Evolutionary conservation across 2,113 vertebrate species (phyloP), one percentile per base, ranked within the genome.

Genomic region (Callipepla californica): DNA sequence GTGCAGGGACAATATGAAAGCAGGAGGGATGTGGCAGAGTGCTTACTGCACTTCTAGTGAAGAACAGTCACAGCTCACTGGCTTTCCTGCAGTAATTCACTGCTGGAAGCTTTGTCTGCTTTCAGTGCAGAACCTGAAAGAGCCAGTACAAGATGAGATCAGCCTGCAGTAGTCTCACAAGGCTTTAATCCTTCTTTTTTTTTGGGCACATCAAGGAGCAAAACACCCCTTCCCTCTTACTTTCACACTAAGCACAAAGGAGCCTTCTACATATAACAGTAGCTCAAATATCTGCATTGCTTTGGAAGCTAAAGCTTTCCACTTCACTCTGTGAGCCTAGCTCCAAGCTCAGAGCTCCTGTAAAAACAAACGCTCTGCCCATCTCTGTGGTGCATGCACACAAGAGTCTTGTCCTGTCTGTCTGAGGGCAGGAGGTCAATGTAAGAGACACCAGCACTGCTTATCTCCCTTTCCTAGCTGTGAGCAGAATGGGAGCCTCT

Each of bases 311-410:
- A 47, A 69, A 50, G 63, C 51, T 80, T 87, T 47, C 42, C 30
- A 78, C 19, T 36, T 50, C 53, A 40, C 25, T 26, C 26, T 5
- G 9, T 17, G 51, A 84, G 61, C 51, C 36, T 51, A 88, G 65
- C 83, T 75, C 76, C 23, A 11, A 3, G 36, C 21, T n/a, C 15
- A 25, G 34, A 84, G 44, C 45, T 76, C 30, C 72, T n/a, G 32
- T 36, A 80, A 86, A 86, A 23, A 22, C 69, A 40, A 63, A 57
- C 15, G 30, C 21, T 17, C 14, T 9, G 38, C 45, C 73, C 6
- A 0, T 18, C 82, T 67, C 82, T 65, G 38, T 2, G 2, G 23
- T 42, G 34, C 0, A 0, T 20, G 18, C 12, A 65, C 0, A 62
- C 48, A 74, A 80, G 89, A 12, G 42, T 55, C 47, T 34, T 65